Evolutionary conservation across 2,797 vertebrate genomes (phyloP), one percentile per base, ranked within the genome.

Genomic region (Acanthurus tractus): DNA sequence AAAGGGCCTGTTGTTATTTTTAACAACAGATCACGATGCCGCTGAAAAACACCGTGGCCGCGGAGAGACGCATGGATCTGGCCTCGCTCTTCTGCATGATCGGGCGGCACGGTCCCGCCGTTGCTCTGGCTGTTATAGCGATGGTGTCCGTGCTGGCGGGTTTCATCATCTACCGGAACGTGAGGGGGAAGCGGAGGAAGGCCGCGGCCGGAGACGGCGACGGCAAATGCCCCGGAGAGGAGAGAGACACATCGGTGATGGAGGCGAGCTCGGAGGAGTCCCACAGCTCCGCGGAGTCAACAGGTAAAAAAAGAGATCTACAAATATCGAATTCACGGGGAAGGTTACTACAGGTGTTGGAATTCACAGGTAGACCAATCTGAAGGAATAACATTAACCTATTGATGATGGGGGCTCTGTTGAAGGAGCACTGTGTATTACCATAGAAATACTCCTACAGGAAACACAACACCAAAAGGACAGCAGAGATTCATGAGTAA

Each of bases 61-160:
- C 78, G 79, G 94, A 93, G 56, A 82, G 80, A 56, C 89, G 91
- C 65, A 63, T 79, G 50, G 93, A 95, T 38, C 76, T 94, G 88
- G 89, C 91, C 3, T 90, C 92, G 29, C 71, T 95, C 40, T 89
- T 93, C 86, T 93, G 90, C 79, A 57, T 92, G 91, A 88, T 94
- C 55, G 89, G 85, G 1, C 89, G 91, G 0, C 92, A 93, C 76
- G 94, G 93, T 23, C 90, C 92, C 42, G 90, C 92, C 61, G 90
- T 94, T 80, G 91, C 80, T 38, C 65, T 93, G 68, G 89, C 87
- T 0, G 64, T 91, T 6, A 58, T 93, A 1, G 88, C 86, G 15
- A 4, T 92, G 70, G 70, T 92, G 44, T 93, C 88, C 0, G 76
- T 93, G 74, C 87, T 94, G 76, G 93, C 84, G 23, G 93, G 78